A percentile compares a stretch with the other conserved stretches of the same genome.
These are phyloP conservation scores for Xiphophorus maculatus DNA, from an alignment of 2,113 vertebrate species.

Conservation along the genomic window DNA sequence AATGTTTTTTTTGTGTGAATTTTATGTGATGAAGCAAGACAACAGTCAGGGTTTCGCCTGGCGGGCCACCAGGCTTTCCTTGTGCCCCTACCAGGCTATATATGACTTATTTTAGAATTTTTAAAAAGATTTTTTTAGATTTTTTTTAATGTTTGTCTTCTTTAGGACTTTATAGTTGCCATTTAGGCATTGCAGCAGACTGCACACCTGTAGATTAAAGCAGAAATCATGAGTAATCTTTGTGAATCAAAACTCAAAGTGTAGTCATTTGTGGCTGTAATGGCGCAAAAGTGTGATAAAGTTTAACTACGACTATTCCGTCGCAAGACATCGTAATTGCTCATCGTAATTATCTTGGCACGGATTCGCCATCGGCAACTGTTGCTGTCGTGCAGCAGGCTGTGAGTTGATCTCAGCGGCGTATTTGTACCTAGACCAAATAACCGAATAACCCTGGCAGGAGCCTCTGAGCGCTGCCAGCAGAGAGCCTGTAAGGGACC, in stretches of 20 bases:
- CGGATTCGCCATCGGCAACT: constrained; percentile 38
- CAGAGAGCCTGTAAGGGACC: neutral
- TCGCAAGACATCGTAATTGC: constrained; percentile 2
- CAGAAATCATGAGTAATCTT: too few relatives aligned
- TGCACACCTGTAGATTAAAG: too few relatives aligned
- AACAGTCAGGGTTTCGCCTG: too few relatives aligned
- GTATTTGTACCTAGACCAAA: constrained; percentile 61
- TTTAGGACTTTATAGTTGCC: too few relatives aligned
- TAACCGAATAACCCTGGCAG: constrained; percentile 50
- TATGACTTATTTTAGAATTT: too few relatives aligned
- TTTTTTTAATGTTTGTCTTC: too few relatives aligned
- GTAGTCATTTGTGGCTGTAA: neutral
- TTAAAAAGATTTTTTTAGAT: too few relatives aligned
- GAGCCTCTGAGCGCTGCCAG: constrained; percentile 25
- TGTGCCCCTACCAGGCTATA: too few relatives aligned
- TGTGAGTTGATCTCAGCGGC: constrained; percentile 55
- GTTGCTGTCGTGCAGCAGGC: constrained; percentile 50
- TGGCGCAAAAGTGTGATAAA: neutral
- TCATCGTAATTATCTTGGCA: constrained; percentile 2
- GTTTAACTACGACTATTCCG: neutral
- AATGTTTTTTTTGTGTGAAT: neutral
- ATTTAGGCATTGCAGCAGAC: too few relatives aligned
- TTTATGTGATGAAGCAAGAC: too few relatives aligned
- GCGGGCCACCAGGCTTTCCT: too few relatives aligned
- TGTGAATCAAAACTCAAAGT: too few relatives aligned